These are phyloP conservation scores for Drosophila acutilabella DNA, from an alignment of 2,888 invertebrate species.

Conservation along the genomic window DNA sequence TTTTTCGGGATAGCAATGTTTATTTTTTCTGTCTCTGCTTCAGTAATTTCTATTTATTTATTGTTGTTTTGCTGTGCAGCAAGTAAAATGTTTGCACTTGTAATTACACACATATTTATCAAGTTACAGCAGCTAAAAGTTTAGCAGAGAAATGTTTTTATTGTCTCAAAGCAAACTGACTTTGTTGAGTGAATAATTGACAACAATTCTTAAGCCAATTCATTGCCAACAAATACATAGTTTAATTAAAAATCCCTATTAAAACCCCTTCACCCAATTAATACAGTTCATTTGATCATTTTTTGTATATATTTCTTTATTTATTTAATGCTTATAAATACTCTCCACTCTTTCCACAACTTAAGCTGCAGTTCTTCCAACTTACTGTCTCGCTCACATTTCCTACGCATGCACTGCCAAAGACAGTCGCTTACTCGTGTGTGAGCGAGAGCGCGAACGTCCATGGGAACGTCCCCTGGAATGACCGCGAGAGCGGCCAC, in stretches of 20 bases:
- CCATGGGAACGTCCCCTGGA: constrained; percentile 63
- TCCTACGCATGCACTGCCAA: constrained; percentile 32
- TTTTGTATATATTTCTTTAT: constrained; percentile 11
- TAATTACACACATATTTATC: constrained; percentile 60
- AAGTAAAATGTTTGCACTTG: constrained; percentile 60
- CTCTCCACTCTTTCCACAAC: neutral
- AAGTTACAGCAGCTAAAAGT: constrained; percentile 6
- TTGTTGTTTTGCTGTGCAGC: constrained; percentile 27
- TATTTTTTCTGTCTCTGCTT: constrained; percentile 1
- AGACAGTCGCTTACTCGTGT: constrained; percentile 40
- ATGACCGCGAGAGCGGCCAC: constrained; percentile 59
- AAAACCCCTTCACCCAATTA: neutral
- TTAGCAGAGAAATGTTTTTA: neutral
- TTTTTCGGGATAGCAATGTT: constrained; percentile 11
- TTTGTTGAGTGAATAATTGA: constrained; percentile 3
- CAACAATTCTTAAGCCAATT: constrained; percentile 3
- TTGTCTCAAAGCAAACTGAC: neutral
- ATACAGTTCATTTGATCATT: neutral
- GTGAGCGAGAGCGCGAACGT: constrained; percentile 66
- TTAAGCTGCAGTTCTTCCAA: neutral
- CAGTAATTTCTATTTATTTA: constrained; percentile 28
- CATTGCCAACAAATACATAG: neutral
- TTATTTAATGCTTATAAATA: neutral
- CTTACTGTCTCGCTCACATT: neutral
- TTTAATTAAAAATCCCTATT: too few species aligned